Percentiles rank a stretch among this genome's conserved stretches.
Evolutionary conservation across 1,140 invertebrate genomes (phyloP).

Genomic region (Drepana arcuata): DNA sequence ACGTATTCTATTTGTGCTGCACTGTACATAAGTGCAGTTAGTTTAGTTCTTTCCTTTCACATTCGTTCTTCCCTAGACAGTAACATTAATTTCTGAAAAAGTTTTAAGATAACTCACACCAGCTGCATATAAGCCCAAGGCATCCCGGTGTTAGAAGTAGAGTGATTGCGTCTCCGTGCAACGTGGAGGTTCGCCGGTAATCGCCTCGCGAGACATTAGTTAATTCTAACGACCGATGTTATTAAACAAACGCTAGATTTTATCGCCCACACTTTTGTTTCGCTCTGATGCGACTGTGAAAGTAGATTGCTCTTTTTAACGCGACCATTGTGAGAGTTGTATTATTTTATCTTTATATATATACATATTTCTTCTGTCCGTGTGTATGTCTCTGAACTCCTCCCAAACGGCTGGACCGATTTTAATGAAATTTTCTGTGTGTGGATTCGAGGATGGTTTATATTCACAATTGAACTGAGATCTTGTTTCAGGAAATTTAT

Average conservation of each 20-base stretch:
- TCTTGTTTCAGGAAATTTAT: no score
- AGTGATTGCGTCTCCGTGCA: slow-evolving; percentile 13
- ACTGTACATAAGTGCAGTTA: no score
- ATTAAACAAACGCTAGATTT: slow-evolving; percentile 64
- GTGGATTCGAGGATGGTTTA: no score
- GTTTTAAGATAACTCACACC: neutral
- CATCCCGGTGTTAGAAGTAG: neutral
- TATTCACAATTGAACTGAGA: no score
- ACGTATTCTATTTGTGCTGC: no score
- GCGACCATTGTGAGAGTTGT: no score
- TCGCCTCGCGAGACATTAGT: slow-evolving; percentile 35
- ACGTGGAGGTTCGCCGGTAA: slow-evolving; percentile 29
- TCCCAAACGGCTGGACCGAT: no score
- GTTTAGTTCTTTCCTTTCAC: no score
- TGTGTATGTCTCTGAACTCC: no score
- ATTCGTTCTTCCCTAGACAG: neutral
- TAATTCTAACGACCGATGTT: slow-evolving; percentile 51
- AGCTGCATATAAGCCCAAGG: neutral
- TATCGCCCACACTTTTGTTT: slow-evolving; percentile 50
- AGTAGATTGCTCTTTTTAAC: slow-evolving; percentile 23
- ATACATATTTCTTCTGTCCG: no score
- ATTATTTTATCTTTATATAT: no score
- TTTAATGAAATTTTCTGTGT: no score
- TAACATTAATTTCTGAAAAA: neutral
- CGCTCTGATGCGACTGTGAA: slow-evolving; percentile 35